Evolutionary conservation across 2,888 invertebrate species (phyloP), one percentile per base, ranked within the genome.

Genomic region (Phytoseiulus persimilis): DNA sequence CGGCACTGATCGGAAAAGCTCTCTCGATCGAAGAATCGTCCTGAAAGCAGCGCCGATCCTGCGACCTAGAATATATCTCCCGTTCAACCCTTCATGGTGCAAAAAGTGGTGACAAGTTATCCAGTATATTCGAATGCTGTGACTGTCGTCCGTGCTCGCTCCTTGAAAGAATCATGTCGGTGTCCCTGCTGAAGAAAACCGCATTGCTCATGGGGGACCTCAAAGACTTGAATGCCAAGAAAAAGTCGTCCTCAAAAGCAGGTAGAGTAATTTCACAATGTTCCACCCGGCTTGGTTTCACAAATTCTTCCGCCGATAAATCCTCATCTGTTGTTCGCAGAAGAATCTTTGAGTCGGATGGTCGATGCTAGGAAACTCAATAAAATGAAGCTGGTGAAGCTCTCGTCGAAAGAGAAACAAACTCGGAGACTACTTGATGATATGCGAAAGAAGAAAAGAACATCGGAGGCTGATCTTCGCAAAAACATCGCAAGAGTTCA

Each of bases 181-280:
- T 87, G 18, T 87, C 87, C 28, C 39, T 87, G 32, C 87, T 87
- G 33, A 87, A 87, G 45, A 87, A 87, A 31, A 33, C 87, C 0
- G 87, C 87, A 0, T 31, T 87, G 32, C 87, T 87, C 18, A 87
- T 87, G 87, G 87, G 87, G 39, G 87, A 87, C 14, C 32, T 87
- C 28, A 23, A 87, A 32, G 39, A 87, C 0, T 32, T 39, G 31
- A 45, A 45, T 32, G 45, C 32, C n/a, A 33, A 23, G 33, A 87
- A 33, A 33, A 33, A 14, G 14, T 2, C 18, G 14, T 65, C 65
- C 65, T 14, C 65, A 1, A 65, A 65, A 28, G 65, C 65, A 28
- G 65, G 65, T 65, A 65, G n/a, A n/a, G n/a, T n/a, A n/a, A n/a
- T n/a, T n/a, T n/a, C n/a, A n/a, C n/a, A n/a, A n/a, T n/a, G 18